Evolutionary conservation across 2,888 invertebrate genomes (phyloP), one percentile per base, ranked within the genome.

Genomic region (Adela reaumurella): DNA sequence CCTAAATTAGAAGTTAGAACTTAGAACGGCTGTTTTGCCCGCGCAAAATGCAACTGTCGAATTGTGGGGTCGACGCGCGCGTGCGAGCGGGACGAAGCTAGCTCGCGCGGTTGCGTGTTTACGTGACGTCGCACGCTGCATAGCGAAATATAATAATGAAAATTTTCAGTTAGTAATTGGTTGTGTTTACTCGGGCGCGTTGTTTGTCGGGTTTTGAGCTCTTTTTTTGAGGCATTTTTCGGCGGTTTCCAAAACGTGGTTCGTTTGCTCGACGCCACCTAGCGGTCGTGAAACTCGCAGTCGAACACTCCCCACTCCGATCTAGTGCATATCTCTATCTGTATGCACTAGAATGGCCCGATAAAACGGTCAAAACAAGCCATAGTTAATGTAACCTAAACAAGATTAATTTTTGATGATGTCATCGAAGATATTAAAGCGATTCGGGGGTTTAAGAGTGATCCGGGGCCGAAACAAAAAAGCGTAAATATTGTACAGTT

Each of bases 101-200:
- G 50, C 54, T 61, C 60, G 56, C 59, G 62, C 61, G 65, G 67
- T 63, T 63, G 63, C 68, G 68, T 67, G 66, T 68, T 69, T 68
- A 62, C 62, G 70, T 74, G 74, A 74, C 74, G 74, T 70, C 67
- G 68, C 58, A 61, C 71, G 68, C 70, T 76, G 74, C 74, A 74
- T 74, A 73, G 72, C 68, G 70, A 74, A 74, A 74, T 73, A 70
- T 73, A 63, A 64, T 74, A 73, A 77, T 78, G 76, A 76, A 77
- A 78, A 76, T 74, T 76, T 73, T 69, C 70, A 70, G 71, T 74
- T 69, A 74, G 76, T 77, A 73, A 76, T 70, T 76, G 68, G 73
- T 69, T 67, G 77, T 76, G 76, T 77, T 78, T 77, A 77, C 74
- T 35, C 8, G 35, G n/a, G 73, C 74, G 76, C 67, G 74, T 72